Base-by-base conservation (phyloP, 2,113 vertebrate genomes). In the Edolisoma coerulescens region DNA sequence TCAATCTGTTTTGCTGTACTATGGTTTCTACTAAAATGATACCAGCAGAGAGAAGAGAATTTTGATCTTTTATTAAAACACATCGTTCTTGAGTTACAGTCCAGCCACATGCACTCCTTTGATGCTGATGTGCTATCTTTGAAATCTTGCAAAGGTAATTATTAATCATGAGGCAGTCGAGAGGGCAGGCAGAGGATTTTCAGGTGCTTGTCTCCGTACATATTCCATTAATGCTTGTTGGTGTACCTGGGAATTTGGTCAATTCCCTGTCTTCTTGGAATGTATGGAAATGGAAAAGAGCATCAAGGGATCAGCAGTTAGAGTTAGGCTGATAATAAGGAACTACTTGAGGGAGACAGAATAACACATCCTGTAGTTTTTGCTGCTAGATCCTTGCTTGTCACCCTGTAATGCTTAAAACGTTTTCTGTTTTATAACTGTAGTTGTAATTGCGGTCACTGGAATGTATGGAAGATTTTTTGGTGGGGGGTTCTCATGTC, bases 41-140 rank as follows among this genome's bases (percentile, higher is more conserved):
- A 53, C 3, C 64, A 67, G 60, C 64, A 67, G 47, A 67, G 50
- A 81, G 22, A 79, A 67, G 35, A 74, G 3, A 32, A 49, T 92
- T 88, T 79, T 85, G 59, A 54, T 93, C 23, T 81, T 94, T 65
- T 84, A 27, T 70, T 87, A 39, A 95, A 77, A 30, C 32, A 8
- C 41, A 35, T 2, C 22, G 21, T 17, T 80, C 54, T 41, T 54
- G 80, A 91, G n/a, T 70, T 89, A 18, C 67, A 88, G 76, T 79
- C 68, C 33, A 67, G 59, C 56, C 2, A 0, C 47, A 28, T 61
- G 33, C 23, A 15, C 19, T 94, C 32, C 60, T 67, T 74, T 87
- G 75, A 63, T 56, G 44, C 56, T 84, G 32, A 39, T 73, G 30
- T 59, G 39, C 39, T 89, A 9, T 63, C 69, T 84, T 81, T 50